Evolutionary conservation across 2,797 vertebrate genomes (phyloP).

Genomic region (Hydrophis major): DNA sequence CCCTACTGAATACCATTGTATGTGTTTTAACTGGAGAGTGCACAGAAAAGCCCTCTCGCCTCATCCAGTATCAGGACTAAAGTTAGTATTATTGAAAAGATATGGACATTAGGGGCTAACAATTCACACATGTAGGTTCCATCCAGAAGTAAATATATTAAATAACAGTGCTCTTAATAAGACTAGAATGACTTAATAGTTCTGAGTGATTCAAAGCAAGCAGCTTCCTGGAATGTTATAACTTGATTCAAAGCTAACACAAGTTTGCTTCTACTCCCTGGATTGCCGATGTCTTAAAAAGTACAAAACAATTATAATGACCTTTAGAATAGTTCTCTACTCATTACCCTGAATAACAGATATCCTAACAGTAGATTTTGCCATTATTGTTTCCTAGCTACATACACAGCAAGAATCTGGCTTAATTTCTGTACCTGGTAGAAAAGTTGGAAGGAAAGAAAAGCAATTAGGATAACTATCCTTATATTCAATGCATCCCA

Average conservation of each 20-base stretch:
- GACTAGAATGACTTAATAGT: neutral
- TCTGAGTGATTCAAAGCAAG: neutral
- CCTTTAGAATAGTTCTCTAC: neutral
- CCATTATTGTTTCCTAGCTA: neutral
- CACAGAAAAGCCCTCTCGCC: neutral
- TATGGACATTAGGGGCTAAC: neutral
- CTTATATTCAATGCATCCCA: neutral
- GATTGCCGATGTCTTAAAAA: constrained; percentile 1
- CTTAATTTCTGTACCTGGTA: neutral
- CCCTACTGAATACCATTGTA: neutral
- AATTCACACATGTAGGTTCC: neutral
- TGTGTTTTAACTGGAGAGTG: neutral
- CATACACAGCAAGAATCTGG: constrained; percentile 5
- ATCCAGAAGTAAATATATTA: neutral
- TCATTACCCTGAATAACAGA: neutral
- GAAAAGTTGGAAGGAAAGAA: neutral
- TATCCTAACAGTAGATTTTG: neutral
- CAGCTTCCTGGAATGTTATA: neutral
- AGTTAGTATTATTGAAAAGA: constrained; percentile 37
- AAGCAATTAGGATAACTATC: neutral
- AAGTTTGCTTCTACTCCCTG: neutral
- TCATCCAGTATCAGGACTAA: constrained; percentile 1
- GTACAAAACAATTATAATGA: neutral
- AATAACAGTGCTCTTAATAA: neutral
- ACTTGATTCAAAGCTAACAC: neutral